Base-by-base conservation (phyloP, 2,113 vertebrate genomes). In the Petromus typicus region DNA sequence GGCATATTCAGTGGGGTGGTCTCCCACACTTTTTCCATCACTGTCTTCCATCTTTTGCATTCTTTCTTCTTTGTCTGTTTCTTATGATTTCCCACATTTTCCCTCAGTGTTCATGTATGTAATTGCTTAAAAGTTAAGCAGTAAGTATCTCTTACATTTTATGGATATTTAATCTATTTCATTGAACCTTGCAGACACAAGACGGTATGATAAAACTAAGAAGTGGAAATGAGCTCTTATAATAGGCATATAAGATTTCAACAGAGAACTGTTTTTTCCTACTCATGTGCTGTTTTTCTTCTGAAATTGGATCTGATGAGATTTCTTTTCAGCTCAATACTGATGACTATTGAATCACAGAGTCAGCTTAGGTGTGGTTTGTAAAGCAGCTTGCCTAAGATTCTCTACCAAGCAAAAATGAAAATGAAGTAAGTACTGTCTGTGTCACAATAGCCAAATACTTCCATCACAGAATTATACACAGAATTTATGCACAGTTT, bases 201-300 rank as follows among this genome's bases (percentile, higher is more conserved):
- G 59, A 73, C 73, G 92, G 4, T 69, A 57, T 66, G 37, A 73
- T 88, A 83, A 87, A 57, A 78, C 59, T 61, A 32, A 87, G 43
- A 82, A 96, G 17, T 76, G 57, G 51, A 67, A 93, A 59, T 69
- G 51, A 92, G 27, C 7, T 67, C 30, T 59, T 54, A 79, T 67
- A 95, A 48, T 40, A 59, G 81, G 57, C 78, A 91, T 90, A 96
- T 89, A 86, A 76, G 4, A 95, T 96, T 95, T 90, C 79, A 80
- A 57, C 69, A 83, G 1, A 83, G 76, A 63, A 90, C 11, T 11
- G 7, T 67, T 92, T 76, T 96, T 61, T 57, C 45, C 43, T 82
- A 88, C 92, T 1, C 66, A 84, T 94, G 7, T 95, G 54, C 5
- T 96, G 12, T 96, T 91, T 86, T 56, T 96, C 90, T 86, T 59